These are phyloP conservation scores for Coenobita brevimanus DNA, from an alignment of 1,140 invertebrate species.

Conservation along the genomic window DNA sequence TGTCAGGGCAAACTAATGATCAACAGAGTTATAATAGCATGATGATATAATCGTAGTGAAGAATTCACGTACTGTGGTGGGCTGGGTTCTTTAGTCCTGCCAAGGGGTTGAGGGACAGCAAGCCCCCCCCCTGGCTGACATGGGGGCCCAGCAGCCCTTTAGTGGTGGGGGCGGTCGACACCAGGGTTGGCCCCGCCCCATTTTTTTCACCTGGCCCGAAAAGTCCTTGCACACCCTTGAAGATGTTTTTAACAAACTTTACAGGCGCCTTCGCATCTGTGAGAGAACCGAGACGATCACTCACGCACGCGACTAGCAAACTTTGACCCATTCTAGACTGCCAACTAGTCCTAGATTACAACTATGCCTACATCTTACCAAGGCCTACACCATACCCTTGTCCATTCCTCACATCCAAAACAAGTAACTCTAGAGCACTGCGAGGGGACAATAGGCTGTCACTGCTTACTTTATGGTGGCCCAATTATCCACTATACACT, in stretches of 20 bases:
- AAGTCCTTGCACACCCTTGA: conserved; percentile 68
- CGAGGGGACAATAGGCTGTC: too few species aligned
- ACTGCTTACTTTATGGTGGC: too few species aligned
- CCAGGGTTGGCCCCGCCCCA: conserved; percentile 50
- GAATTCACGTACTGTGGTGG: conserved; percentile 20
- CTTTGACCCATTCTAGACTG: too few species aligned
- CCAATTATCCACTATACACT: too few species aligned
- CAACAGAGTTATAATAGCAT: too few species aligned
- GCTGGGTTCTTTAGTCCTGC: conserved; percentile 46
- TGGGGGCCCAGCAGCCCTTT: conserved; percentile 48
- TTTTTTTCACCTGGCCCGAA: conserved; percentile 65
- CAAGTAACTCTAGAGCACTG: too few species aligned
- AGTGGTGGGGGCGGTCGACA: conserved; percentile 55
- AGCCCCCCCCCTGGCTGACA: conserved; percentile 33
- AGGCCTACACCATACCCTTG: too few species aligned
- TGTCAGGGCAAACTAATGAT: background rate
- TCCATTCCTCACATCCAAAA: too few species aligned
- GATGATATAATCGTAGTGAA: too few species aligned
- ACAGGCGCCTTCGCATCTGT: conserved; percentile 67
- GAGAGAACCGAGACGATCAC: conserved; percentile 57
- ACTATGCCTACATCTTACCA: too few species aligned
- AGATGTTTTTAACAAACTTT: conserved; percentile 70
- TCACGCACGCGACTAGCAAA: background rate
- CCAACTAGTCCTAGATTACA: conserved; percentile 21
- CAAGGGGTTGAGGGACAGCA: conserved; percentile 56